Base-by-base conservation (phyloP, 2,113 vertebrate genomes). In the Eudorcas thomsonii region DNA sequence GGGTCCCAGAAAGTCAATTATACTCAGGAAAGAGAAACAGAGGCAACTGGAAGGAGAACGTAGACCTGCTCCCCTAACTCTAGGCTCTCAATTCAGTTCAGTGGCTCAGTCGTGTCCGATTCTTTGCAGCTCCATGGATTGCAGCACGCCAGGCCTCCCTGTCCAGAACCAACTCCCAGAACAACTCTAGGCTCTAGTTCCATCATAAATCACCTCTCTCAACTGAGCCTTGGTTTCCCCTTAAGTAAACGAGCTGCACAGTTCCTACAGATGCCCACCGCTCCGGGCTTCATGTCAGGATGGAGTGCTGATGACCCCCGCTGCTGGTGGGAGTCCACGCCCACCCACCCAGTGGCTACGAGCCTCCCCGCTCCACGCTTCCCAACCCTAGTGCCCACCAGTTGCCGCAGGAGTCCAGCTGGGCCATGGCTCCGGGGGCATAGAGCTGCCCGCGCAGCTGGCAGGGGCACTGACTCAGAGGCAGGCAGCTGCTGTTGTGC, bases 351-450 rank as follows among this genome's bases (percentile, higher is more conserved):
- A 13, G 33, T 45, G 45, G 25, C 33, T 26, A 25, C 9, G 1
- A 23, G 45, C 45, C 57, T 36, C 17, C 64, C 21, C 23, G 21
- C 87, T 30, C 36, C 21, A 15, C 0, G 21, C 36, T 45, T 11
- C 1, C 14, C 21, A 5, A 0, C 4, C 7, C 21, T 4, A 2
- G 54, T 16, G 59, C 93, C 2, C 98, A 99, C 99, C 99, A 99
- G 98, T 99, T 99, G 97, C 99, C 99, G 97, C 99, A 99, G 92
- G 97, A 6, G 33, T 99, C 99, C 9, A 94, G 78, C 2, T 4
- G 88, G 43, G 98, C 57, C 23, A n/a, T 94, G 19, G 96, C 88
- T 2, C 99, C 99, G 0, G 98, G 98, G 0, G 57, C 84, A 64
- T 99, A 97, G 30, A 98, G 97, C 96, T 43, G 90, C 81, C 99